Evolutionary conservation across 2,797 vertebrate species (phyloP).

Genomic region (Aselliscus stoliczkanus): DNA sequence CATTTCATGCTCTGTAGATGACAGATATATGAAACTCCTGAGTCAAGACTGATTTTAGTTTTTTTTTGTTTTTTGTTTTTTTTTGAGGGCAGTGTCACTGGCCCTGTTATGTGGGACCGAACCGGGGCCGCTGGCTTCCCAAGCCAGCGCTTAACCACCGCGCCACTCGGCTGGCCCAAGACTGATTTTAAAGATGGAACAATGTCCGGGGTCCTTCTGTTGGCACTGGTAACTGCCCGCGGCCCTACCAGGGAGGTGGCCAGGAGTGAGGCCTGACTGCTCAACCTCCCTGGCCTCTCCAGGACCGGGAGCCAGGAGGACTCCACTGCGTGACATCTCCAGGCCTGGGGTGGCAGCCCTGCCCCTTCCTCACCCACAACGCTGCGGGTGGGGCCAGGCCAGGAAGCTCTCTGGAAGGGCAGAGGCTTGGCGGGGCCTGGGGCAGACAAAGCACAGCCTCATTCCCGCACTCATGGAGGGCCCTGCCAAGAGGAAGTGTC

Average conservation of each 20-base stretch:
- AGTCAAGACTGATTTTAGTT: not conserved
- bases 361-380: not conserved
- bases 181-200: not conserved
- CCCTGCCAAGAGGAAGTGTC: constrained; percentile 64
- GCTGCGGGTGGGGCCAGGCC: not conserved
- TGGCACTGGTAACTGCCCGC: not conserved
- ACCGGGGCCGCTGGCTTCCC: no score
- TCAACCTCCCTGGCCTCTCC: not conserved
- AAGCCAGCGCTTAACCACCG: no score
- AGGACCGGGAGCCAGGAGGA: not conserved
- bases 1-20: not conserved
- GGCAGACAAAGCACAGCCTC: not conserved
- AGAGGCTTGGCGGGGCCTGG: not conserved
- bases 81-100: no score
- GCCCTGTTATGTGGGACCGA: no score
- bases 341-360: not conserved
- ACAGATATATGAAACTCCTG: not conserved
- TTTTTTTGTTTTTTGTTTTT: no score
- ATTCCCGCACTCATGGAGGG: not conserved
- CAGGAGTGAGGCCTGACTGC: not conserved
- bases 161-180: no score
- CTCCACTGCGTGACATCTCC: not conserved
- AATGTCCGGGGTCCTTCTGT: not conserved
- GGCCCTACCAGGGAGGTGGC: not conserved
- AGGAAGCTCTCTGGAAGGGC: not conserved